Evolutionary conservation across 1,140 invertebrate species (phyloP).

Genomic region (Colletes gigas): DNA sequence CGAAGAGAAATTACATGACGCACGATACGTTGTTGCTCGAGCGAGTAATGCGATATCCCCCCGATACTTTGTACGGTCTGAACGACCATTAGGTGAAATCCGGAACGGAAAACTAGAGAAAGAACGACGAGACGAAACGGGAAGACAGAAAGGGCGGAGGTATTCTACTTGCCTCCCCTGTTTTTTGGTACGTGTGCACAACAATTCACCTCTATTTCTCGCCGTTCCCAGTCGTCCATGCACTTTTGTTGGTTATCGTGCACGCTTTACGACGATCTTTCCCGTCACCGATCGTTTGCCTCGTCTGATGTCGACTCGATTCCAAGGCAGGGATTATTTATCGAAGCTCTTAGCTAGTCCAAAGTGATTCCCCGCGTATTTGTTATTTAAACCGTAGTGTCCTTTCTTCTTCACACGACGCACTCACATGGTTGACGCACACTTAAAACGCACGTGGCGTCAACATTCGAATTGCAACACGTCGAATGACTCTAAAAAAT

Average conservation of each 20-base stretch:
- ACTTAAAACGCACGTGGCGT: too few relatives aligned
- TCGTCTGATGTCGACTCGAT: neutral
- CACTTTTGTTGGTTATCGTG: neutral
- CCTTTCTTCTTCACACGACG: too few relatives aligned
- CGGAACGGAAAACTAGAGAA: conserved; percentile 24
- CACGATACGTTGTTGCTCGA: conserved; percentile 35
- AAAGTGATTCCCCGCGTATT: too few relatives aligned
- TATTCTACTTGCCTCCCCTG: conserved; percentile 35
- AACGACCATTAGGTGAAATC: conserved; percentile 67
- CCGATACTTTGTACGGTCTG: conserved; percentile 33
- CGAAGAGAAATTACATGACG: conserved; percentile 45
- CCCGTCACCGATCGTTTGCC: neutral
- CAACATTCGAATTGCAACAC: too few relatives aligned
- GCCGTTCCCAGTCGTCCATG: neutral
- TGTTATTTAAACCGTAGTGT: too few relatives aligned
- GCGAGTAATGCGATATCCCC: conserved; percentile 58
- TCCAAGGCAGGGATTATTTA: neutral
- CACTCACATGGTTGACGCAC: too few relatives aligned
- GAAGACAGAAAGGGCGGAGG: conserved; percentile 19
- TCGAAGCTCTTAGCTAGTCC: too few relatives aligned
- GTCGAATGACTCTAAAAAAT: too few relatives aligned
- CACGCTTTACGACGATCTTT: neutral
- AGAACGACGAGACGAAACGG: conserved; percentile 15
- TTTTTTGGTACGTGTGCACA: conserved; percentile 8
- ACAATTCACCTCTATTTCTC: conserved; percentile 22